Evolutionary conservation across 1,140 invertebrate genomes (phyloP).

Genomic region (Aphidius ervi): DNA sequence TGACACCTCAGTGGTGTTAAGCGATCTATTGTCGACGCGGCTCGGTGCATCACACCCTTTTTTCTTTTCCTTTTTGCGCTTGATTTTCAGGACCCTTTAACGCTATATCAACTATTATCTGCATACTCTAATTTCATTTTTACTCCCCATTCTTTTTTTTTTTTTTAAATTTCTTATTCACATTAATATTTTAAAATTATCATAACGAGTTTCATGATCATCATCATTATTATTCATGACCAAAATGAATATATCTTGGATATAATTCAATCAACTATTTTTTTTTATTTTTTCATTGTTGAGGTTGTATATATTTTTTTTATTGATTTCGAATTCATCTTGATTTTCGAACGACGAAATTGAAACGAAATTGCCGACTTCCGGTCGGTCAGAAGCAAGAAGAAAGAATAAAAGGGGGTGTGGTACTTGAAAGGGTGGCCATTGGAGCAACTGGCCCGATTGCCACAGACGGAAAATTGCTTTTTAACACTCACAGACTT

Average conservation of each 20-base stretch:
- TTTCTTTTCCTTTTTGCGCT: no score
- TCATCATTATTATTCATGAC: no score
- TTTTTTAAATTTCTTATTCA: no score
- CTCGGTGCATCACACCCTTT: constrained; percentile 13
- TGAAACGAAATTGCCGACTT: constrained; percentile 34
- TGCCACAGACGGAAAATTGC: constrained; percentile 37
- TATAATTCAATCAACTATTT: not conserved
- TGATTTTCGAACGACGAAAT: constrained; percentile 28
- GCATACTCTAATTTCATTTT: no score
- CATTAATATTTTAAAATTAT: no score
- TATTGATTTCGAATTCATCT: constrained; percentile 3
- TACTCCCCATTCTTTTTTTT: no score
- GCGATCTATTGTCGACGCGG: constrained; percentile 41
- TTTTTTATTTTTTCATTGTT: not conserved
- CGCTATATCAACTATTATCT: no score
- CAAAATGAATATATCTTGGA: no score
- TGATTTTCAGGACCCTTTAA: no score
- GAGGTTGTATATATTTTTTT: constrained; percentile 10
- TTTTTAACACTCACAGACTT: constrained; percentile 33
- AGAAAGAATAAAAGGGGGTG: constrained; percentile 9
- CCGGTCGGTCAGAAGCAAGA: constrained; percentile 10
- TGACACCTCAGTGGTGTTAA: constrained; percentile 41
- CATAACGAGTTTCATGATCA: no score
- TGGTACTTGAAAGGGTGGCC: constrained; percentile 9
- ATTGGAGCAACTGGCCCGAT: constrained; percentile 22